Evolutionary conservation across 2,113 vertebrate species (phyloP), one percentile per base, ranked within the genome.

Genomic region (Protobothrops mucrosquamatus): DNA sequence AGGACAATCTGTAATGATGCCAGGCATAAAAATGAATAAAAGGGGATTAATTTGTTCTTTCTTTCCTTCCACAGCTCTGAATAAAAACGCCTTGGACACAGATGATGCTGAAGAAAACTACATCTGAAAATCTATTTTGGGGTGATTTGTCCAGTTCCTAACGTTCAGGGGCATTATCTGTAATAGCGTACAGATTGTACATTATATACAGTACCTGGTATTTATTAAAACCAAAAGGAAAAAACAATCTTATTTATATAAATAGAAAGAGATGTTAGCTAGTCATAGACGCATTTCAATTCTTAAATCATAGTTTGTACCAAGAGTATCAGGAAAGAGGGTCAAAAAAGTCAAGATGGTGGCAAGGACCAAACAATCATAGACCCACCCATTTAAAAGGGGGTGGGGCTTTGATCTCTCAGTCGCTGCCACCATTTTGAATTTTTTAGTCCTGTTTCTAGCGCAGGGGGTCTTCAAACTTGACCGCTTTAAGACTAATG

Each of bases 141-240:
- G 74, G 52, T 34, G 2, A 29, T 86, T 6, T 43, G 88, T 87
- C 54, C 4, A 4, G 3, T 29, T 93, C 86, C 92, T 59, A 11
- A 94, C 94, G 94, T 94, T 95, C 94, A 93, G 96, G 96, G 96
- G 96, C 96, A 96, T 97, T 97, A 96, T 98, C 98, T 98, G 98
- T 97, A 98, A 89, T 98, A 98, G 97, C 99, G 98, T 98, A 98
- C 98, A 98, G 98, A 98, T 95, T 98, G 97, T 97, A 97, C 97
- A 97, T 98, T 97, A 97, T 98, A 97, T 98, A n/a, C n/a, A n/a
- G n/a, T n/a, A 97, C 96, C 96, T 96, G 96, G 97, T 99, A 99
- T 99, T 99, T 99, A 99, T 99, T 99, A 97, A 98, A 98, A 98
- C 95, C 97, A 97, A 97, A 97, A 96, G 69, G 51, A 46, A 90